These are phyloP conservation scores for Torymus aiolomorphi DNA, from an alignment of 2,888 invertebrate genomes.

Conservation along the genomic window DNA sequence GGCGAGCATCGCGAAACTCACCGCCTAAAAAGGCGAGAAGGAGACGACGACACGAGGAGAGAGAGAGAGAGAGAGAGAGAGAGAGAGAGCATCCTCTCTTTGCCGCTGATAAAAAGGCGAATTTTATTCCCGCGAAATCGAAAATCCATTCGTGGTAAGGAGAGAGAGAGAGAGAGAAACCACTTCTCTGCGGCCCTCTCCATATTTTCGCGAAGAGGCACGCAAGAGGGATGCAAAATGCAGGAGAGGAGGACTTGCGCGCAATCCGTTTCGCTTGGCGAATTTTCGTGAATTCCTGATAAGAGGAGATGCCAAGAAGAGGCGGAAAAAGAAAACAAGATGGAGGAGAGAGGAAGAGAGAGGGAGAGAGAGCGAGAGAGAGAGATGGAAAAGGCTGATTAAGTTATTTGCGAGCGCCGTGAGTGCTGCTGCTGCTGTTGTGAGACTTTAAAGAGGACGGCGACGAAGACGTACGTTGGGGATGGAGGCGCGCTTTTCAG, in stretches of 20 bases:
- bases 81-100: conserved; percentile 11
- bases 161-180: background rate
- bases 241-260: conserved; percentile 9
- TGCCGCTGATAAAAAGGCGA: conserved; percentile 38
- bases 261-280: conserved; percentile 32
- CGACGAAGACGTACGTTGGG: background rate
- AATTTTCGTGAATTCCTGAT: conserved; percentile 52
- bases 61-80: background rate
- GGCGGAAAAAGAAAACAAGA: background rate
- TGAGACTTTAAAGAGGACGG: conserved; percentile 11
- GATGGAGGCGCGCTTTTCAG: too few species aligned
- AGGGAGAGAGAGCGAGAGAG: background rate
- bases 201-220: conserved; percentile 30
- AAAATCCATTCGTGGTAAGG: conserved; percentile 47
- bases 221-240: conserved; percentile 54
- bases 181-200: conserved; percentile 21
- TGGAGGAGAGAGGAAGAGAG: background rate
- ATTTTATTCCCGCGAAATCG: conserved; percentile 53
- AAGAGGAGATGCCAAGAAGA: background rate
- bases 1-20: background rate
- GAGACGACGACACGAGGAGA: too few species aligned
- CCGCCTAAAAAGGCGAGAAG: too few species aligned
- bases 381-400: conserved; percentile 23
- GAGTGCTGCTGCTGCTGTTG: too few species aligned
- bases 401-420: conserved; percentile 31